These are phyloP conservation scores for Trisateles emortualis DNA, from an alignment of 2,888 invertebrate species.

Conservation along the genomic window DNA sequence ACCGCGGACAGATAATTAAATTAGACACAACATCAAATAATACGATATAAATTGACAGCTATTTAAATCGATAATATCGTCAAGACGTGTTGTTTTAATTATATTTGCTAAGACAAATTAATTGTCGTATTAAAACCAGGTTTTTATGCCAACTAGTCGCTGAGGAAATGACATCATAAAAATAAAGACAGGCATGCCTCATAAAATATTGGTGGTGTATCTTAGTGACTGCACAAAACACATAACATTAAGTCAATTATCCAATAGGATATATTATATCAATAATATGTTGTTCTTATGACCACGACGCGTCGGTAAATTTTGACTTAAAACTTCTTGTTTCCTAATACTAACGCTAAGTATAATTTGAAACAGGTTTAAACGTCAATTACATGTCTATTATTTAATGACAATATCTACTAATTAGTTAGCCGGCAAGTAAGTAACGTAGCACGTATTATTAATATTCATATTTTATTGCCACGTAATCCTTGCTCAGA, in stretches of 20 bases:
- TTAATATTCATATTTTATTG: constrained; percentile 56
- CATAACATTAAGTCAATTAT: constrained; percentile 21
- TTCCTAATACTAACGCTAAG: constrained; percentile 33
- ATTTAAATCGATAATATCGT: constrained; percentile 7
- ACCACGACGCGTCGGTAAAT: constrained; percentile 14
- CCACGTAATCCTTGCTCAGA: constrained; percentile 61
- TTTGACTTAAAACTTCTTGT: constrained; percentile 25
- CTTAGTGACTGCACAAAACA: not conserved
- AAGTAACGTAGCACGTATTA: constrained; percentile 27
- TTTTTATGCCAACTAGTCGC: constrained; percentile 13
- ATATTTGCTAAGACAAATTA: constrained; percentile 15
- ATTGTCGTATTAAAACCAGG: constrained; percentile 6
- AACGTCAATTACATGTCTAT: constrained; percentile 41
- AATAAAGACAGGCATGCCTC: constrained; percentile 7
- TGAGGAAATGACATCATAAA: constrained; percentile 17
- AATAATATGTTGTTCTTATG: constrained; percentile 33
- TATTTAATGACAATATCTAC: constrained; percentile 41
- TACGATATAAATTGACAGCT: constrained; percentile 14
- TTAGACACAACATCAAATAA: constrained; percentile 24
- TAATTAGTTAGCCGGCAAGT: constrained; percentile 37
- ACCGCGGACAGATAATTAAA: constrained; percentile 16
- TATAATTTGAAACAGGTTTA: constrained; percentile 36
- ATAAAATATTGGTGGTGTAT: constrained; percentile 7
- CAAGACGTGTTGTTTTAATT: constrained; percentile 9
- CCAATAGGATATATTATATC: constrained; percentile 23